A percentile compares a stretch with the other conserved stretches of the same genome.
These are phyloP conservation scores for Hylia prasina DNA, from an alignment of 2,113 vertebrate genomes.

Conservation along the genomic window DNA sequence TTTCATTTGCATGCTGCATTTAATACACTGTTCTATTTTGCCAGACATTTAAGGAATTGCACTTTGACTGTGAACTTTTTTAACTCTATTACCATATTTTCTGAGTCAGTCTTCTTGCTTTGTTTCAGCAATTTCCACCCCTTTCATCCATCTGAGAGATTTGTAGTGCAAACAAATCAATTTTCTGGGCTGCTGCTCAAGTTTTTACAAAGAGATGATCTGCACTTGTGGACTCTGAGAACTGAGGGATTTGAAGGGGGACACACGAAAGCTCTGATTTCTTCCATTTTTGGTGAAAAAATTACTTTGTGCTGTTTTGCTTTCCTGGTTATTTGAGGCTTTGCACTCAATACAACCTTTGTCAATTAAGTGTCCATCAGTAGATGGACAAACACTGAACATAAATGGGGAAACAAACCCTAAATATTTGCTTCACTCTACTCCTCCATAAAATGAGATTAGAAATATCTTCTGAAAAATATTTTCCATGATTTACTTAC, in stretches of 20 bases:
- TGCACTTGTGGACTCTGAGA: background rate
- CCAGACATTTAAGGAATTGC: background rate
- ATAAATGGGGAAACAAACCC: background rate
- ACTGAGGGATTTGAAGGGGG: background rate
- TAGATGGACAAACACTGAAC: background rate
- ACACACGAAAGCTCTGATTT: background rate
- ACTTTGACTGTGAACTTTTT: conserved; percentile 6
- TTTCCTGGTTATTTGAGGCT: background rate
- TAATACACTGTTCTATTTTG: background rate
- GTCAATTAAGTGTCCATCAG: background rate
- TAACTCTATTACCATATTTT: background rate
- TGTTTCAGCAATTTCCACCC: background rate
- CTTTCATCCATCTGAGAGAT: background rate
- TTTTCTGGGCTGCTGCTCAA: background rate
- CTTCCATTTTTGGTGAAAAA: background rate
- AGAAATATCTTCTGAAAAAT: background rate
- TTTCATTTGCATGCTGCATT: background rate
- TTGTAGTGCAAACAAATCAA: conserved; percentile 2
- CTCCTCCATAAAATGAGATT: background rate
- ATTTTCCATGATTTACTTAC: background rate
- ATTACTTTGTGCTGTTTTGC: background rate
- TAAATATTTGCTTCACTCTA: background rate
- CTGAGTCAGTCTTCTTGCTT: background rate
- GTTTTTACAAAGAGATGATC: background rate
- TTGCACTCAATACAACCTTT: background rate